Conservation (phyloP, 2,113 vertebrate species). For the Bos javanicus region DNA sequence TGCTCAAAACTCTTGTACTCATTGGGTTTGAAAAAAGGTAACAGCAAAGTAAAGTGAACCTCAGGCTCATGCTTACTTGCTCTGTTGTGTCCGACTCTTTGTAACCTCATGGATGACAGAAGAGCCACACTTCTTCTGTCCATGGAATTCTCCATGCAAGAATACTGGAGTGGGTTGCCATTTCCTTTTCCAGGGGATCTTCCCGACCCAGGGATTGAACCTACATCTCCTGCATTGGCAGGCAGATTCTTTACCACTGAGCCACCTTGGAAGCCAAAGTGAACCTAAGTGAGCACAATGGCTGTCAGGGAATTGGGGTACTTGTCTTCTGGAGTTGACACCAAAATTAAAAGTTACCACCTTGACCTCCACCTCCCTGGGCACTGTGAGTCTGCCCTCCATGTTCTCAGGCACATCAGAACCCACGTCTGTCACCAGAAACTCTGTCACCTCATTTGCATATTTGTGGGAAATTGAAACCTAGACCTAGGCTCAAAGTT, state of each 20-base stretch:
- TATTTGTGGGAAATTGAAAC: neutral
- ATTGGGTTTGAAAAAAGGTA: neutral
- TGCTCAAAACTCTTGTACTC: conserved; percentile 24
- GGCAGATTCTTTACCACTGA: neutral
- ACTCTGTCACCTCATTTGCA: neutral
- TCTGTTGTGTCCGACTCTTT: neutral
- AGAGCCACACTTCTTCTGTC: neutral
- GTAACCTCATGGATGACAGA: neutral
- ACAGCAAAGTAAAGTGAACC: neutral
- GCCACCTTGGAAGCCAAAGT: neutral
- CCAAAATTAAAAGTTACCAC: neutral
- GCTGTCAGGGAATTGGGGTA: neutral
- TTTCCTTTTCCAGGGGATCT: neutral
- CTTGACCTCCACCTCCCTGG: neutral
- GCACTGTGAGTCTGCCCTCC: neutral
- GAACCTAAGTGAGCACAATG: neutral
- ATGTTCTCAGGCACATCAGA: neutral
- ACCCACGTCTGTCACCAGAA: neutral
- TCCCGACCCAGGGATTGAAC: neutral
- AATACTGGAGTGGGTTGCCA: neutral
- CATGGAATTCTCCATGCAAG: neutral
- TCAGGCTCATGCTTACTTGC: neutral
- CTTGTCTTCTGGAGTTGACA: neutral
- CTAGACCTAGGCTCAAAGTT: neutral
- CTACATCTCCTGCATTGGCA: neutral